Percentiles rank a stretch among this genome's conserved stretches.
Evolutionary conservation across 2,888 invertebrate genomes (phyloP).

Genomic region (Cryptosula pallasiana): DNA sequence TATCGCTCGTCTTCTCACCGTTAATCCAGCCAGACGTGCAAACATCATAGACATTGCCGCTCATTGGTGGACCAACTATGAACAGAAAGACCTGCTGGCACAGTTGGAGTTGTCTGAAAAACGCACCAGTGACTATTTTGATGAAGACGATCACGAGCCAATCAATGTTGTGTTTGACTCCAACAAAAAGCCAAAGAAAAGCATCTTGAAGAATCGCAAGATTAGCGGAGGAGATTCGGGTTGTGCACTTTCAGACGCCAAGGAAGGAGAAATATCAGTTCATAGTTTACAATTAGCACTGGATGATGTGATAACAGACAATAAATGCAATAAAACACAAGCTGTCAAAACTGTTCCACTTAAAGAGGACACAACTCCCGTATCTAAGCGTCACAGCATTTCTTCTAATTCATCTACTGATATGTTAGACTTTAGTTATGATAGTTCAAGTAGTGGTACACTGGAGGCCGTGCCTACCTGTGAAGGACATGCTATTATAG

Average conservation of each 20-base stretch:
- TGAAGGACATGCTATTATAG: too few relatives aligned
- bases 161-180: slow-evolving; percentile 35
- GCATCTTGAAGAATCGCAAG: slow-evolving; percentile 42
- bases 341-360: not conserved
- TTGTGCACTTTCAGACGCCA: slow-evolving; percentile 31
- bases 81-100: slow-evolving; percentile 38
- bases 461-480: too few relatives aligned
- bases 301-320: not conserved
- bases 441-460: slow-evolving; percentile 36
- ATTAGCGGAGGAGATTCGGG: slow-evolving; percentile 42
- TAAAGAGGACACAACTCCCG: not conserved
- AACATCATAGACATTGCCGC: slow-evolving; percentile 89
- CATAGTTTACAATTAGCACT: not conserved
- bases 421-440: slow-evolving; percentile 47
- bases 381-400: slow-evolving; percentile 31
- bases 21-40: slow-evolving; percentile 80
- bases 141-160: slow-evolving; percentile 6
- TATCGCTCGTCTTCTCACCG: slow-evolving; percentile 89
- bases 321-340: not conserved
- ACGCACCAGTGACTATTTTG: slow-evolving; percentile 25
- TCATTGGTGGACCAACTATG: slow-evolving; percentile 89
- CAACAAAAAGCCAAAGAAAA: slow-evolving; percentile 38
- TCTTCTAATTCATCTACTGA: slow-evolving; percentile 49
- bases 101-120: slow-evolving; percentile 28
- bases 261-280: not conserved